Evolutionary conservation across 2,888 invertebrate genomes (phyloP).

Genomic region (Linnaemya tessellans): DNA sequence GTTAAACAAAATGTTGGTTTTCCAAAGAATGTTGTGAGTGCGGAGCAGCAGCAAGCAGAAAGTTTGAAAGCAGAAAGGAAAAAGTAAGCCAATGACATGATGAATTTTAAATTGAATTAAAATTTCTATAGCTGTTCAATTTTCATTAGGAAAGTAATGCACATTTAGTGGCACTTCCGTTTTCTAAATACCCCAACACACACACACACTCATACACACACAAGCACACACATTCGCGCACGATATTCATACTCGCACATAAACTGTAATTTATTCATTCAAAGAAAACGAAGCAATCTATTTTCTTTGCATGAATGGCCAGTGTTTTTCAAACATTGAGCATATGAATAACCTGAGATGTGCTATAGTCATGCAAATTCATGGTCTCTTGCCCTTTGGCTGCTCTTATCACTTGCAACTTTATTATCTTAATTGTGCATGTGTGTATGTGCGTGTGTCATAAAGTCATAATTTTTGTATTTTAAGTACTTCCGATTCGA

Average conservation of each 20-base stretch:
- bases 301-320: not conserved
- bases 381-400: not conserved
- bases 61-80: not conserved
- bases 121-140: not conserved
- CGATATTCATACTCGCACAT: not conserved
- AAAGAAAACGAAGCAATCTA: not conserved
- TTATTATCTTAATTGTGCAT: not conserved
- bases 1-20: not conserved
- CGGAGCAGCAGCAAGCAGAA: not conserved
- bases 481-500: not conserved
- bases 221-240: not conserved
- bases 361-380: not conserved
- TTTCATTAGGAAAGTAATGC: slow-evolving; percentile 15
- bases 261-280: not conserved
- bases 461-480: not conserved
- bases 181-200: not conserved
- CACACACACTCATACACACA: no score
- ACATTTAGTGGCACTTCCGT: not conserved
- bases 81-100: slow-evolving; percentile 7
- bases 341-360: not conserved
- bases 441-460: not conserved
- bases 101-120: slow-evolving; percentile 43
- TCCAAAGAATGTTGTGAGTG: not conserved
- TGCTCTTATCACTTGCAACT: not conserved
- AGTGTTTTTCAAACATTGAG: not conserved